Conservation (phyloP, 2,113 vertebrate genomes). For the Triplophysa tibetana region DNA sequence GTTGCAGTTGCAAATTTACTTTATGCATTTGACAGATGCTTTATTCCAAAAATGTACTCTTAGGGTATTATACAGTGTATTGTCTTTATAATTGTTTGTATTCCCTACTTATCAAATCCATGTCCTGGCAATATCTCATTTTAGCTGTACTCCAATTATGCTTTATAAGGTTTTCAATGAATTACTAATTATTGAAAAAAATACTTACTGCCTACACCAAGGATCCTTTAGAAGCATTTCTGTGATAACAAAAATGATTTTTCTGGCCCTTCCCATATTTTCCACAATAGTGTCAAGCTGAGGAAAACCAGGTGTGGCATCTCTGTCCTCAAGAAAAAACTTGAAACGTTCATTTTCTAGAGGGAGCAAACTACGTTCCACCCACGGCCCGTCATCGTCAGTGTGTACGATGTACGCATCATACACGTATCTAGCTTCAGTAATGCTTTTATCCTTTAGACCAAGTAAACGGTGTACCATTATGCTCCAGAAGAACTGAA, state of each 20-base stretch:
- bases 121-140: no score
- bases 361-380: conserved; percentile 77
- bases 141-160: neutral
- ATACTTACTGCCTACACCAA: conserved; percentile 84
- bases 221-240: conserved; percentile 84
- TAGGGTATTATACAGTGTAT: no score
- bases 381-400: conserved; percentile 79
- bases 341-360: conserved; percentile 75
- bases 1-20: neutral
- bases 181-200: neutral
- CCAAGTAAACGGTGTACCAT: conserved; percentile 83
- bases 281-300: conserved; percentile 80
- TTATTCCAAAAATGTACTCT: no score
- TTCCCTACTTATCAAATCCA: no score
- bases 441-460: conserved; percentile 76
- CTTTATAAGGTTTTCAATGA: neutral
- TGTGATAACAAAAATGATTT: conserved; percentile 89
- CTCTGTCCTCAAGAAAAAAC: conserved; percentile 88
- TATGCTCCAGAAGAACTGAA: conserved; percentile 89
- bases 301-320: conserved; percentile 79
- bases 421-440: conserved; percentile 74
- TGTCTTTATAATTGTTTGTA: no score
- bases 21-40: neutral
- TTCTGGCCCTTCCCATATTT: conserved; percentile 84
- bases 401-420: conserved; percentile 88